These are phyloP conservation scores for Galaxea fascicularis DNA, from an alignment of 92 coral and sea anemone species.

Conservation along the genomic window DNA sequence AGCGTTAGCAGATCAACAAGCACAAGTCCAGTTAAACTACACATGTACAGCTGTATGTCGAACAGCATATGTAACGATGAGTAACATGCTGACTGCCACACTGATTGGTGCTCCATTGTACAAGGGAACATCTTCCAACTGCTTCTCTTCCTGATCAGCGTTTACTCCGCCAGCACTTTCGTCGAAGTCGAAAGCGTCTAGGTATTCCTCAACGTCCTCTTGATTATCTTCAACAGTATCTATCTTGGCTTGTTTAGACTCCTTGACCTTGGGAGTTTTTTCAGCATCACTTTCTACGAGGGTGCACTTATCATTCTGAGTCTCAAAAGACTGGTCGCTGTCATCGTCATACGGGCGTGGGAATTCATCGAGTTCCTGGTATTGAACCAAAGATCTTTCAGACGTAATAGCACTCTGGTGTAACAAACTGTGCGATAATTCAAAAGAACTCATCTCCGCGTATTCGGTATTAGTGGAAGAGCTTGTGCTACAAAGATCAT, in stretches of 20 bases:
- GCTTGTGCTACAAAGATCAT: constrained; percentile 17
- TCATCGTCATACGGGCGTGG: constrained; percentile 3
- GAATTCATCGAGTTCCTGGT: constrained; percentile 9
- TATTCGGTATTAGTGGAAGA: neutral
- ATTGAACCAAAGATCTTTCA: constrained; percentile 15
- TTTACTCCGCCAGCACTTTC: constrained; percentile 22
- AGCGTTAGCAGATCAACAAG: constrained; percentile 61
- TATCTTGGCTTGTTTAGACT: constrained; percentile 16
- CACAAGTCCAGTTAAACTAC: constrained; percentile 71
- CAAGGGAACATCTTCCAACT: constrained; percentile 57
- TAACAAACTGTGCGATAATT: constrained; percentile 1
- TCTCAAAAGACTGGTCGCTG: constrained; percentile 25
- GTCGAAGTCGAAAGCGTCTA: constrained; percentile 22
- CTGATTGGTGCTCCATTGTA: constrained; percentile 72
- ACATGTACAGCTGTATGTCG: too few species aligned
- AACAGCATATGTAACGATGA: constrained; percentile 73
- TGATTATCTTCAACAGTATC: constrained; percentile 10
- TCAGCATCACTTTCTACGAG: constrained; percentile 23
- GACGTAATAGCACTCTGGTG: constrained; percentile 21
- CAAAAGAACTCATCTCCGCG: neutral
- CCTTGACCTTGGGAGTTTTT: neutral
- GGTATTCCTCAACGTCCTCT: constrained; percentile 29
- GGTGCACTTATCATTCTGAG: constrained; percentile 13
- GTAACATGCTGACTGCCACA: constrained; percentile 80
- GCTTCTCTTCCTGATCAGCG: constrained; percentile 23